These are phyloP conservation scores for Achatina immaculata DNA, from an alignment of 1,140 invertebrate genomes.

Conservation along the genomic window DNA sequence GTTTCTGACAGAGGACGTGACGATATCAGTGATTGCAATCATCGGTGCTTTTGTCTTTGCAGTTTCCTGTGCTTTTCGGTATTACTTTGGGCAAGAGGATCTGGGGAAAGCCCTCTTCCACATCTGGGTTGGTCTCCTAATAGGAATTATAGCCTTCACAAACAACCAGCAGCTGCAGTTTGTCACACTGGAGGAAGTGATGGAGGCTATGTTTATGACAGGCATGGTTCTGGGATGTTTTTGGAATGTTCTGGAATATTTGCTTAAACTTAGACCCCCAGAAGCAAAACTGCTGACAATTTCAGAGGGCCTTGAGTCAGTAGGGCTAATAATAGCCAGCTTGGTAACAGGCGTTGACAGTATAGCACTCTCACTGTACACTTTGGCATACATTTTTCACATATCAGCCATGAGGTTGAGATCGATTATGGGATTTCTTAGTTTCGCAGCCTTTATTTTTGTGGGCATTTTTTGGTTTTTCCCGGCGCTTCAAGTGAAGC, in stretches of 20 bases:
- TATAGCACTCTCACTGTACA: conserved; percentile 53
- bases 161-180: conserved; percentile 53
- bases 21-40: conserved; percentile 57
- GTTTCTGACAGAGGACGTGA: conserved; percentile 52
- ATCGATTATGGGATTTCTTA: conserved; percentile 58
- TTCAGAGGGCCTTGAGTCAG: conserved; percentile 56
- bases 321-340: conserved; percentile 62
- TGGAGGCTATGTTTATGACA: conserved; percentile 61
- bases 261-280: conserved; percentile 49
- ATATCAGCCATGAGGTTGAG: conserved; percentile 62
- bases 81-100: conserved; percentile 59
- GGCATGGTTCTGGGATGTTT: conserved; percentile 57
- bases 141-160: conserved; percentile 64
- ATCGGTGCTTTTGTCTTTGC: conserved; percentile 63
- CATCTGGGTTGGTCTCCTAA: conserved; percentile 65
- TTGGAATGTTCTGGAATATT: conserved; percentile 57
- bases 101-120: conserved; percentile 59
- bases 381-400: conserved; percentile 57
- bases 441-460: conserved; percentile 51
- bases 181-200: conserved; percentile 57
- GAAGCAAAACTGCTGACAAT: conserved; percentile 49
- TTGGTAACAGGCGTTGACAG: conserved; percentile 53
- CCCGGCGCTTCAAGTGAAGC: conserved; percentile 44
- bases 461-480: conserved; percentile 55
- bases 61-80: conserved; percentile 60